Evolutionary conservation across 2,113 vertebrate species (phyloP).

Genomic region (Vulpes lagopus): DNA sequence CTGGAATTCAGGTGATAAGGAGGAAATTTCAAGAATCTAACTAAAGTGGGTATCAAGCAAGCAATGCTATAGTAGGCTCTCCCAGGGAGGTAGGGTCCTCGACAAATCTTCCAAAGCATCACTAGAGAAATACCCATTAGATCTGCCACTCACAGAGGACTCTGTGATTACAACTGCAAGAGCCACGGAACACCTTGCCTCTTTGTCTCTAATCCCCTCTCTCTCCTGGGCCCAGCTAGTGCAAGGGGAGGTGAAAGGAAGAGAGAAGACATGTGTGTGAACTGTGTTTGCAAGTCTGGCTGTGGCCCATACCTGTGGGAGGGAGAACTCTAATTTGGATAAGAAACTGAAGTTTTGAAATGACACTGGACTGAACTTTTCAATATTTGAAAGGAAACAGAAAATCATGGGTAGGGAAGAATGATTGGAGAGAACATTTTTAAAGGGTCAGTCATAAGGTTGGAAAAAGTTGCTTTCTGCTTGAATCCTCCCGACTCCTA

Average conservation of each 20-base stretch:
- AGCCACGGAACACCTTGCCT: background rate
- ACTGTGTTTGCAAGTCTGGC: background rate
- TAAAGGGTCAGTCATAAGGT: background rate
- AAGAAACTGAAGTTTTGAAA: conserved; percentile 46
- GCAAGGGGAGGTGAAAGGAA: background rate
- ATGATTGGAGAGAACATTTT: background rate
- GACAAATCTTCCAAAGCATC: background rate
- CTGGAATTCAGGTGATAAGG: background rate
- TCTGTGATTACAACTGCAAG: background rate
- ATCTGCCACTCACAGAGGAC: background rate
- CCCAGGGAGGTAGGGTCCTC: background rate
- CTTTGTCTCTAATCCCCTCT: background rate
- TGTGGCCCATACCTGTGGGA: background rate
- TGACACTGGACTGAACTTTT: conserved; percentile 18
- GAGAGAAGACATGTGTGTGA: background rate
- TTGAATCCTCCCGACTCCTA: background rate
- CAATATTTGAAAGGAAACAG: conserved; percentile 5
- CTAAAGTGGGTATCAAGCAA: background rate
- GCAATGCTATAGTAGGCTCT: background rate
- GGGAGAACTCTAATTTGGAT: background rate
- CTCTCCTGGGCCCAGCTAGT: background rate
- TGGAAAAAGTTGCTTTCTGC: conserved; percentile 32
- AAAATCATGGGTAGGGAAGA: conserved; percentile 8
- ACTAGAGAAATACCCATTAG: background rate
- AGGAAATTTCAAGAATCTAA: background rate